phyloP scores from a whole-genome alignment of 2,113 vertebrate genomes.

The Nematolebias whitei region DNA sequence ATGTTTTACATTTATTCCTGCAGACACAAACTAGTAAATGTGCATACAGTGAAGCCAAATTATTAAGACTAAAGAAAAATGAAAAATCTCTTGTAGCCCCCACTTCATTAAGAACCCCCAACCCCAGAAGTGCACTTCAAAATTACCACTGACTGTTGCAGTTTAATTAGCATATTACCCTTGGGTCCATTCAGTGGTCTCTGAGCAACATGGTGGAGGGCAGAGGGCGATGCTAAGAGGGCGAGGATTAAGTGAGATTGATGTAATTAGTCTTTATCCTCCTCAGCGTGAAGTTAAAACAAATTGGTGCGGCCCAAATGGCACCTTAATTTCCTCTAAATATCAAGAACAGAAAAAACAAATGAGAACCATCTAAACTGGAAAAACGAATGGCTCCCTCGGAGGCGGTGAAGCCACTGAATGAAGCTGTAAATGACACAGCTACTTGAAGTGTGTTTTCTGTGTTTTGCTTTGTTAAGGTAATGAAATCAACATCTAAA shows the following conservation, averaged over 20 bases:
- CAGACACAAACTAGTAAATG: constrained; percentile 12
- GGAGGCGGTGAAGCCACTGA: background rate
- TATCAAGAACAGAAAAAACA: constrained; percentile 6
- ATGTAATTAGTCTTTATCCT: constrained; percentile 57
- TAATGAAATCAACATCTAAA: too few relatives aligned
- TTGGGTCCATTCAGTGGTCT: constrained; percentile 25
- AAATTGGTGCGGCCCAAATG: constrained; percentile 8
- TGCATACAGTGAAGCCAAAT: constrained; percentile 9
- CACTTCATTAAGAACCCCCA: constrained; percentile 29
- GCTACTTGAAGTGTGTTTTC: background rate
- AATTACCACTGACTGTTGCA: constrained; percentile 50
- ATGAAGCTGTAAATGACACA: background rate
- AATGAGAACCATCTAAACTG: background rate
- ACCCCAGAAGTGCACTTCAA: constrained; percentile 38
- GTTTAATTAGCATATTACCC: constrained; percentile 47
- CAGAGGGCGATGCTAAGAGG: constrained; percentile 30
- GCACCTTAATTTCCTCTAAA: constrained; percentile 26
- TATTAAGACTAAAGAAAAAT: constrained; percentile 3
- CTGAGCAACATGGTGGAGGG: constrained; percentile 26
- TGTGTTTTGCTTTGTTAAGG: background rate
- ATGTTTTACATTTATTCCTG: constrained; percentile 14
- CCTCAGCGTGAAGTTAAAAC: constrained; percentile 30
- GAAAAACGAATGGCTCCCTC: background rate
- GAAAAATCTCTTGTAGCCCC: constrained; percentile 19
- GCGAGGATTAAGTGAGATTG: constrained; percentile 44